Conservation (phyloP, 2,888 invertebrate species). For the Nemoura dubitans region DNA sequence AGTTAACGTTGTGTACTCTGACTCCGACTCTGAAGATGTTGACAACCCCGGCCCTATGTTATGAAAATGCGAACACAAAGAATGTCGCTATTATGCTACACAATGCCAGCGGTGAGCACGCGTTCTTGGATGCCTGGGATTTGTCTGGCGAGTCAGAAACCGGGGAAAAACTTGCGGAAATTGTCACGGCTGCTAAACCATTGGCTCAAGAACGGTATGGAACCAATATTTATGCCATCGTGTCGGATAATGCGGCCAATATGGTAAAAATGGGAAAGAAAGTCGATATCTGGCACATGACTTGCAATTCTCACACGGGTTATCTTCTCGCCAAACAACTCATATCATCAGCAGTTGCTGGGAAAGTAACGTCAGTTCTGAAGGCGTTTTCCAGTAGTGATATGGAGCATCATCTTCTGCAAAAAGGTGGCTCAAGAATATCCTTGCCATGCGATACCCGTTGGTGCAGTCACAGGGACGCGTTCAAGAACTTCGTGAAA, state of each 20-base stretch:
- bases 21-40: too few relatives aligned
- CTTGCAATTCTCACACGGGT: conserved; percentile 53
- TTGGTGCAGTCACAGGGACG: conserved; percentile 39
- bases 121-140: conserved; percentile 31
- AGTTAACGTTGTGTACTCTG: too few relatives aligned
- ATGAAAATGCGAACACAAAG: conserved; percentile 19
- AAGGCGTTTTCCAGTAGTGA: conserved; percentile 29
- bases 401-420: conserved; percentile 20
- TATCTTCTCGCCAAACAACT: conserved; percentile 53
- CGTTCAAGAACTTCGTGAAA: conserved; percentile 7
- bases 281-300: conserved; percentile 51
- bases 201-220: not conserved
- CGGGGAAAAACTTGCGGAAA: not conserved
- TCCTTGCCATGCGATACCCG: conserved; percentile 28
- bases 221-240: conserved; percentile 51
- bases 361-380: conserved; percentile 13
- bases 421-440: conserved; percentile 34
- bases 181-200: not conserved
- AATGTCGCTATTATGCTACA: conserved; percentile 31
- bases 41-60: not conserved
- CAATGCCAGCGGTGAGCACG: conserved; percentile 1
- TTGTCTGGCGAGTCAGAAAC: conserved; percentile 30
- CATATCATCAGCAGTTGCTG: conserved; percentile 36
- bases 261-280: conserved; percentile 52
- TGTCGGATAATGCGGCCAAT: conserved; percentile 53